Percentiles rank a stretch among this genome's conserved stretches.
Conservation (phyloP, 1,140 invertebrate genomes). For the Lordiphosa stackelbergi region DNA sequence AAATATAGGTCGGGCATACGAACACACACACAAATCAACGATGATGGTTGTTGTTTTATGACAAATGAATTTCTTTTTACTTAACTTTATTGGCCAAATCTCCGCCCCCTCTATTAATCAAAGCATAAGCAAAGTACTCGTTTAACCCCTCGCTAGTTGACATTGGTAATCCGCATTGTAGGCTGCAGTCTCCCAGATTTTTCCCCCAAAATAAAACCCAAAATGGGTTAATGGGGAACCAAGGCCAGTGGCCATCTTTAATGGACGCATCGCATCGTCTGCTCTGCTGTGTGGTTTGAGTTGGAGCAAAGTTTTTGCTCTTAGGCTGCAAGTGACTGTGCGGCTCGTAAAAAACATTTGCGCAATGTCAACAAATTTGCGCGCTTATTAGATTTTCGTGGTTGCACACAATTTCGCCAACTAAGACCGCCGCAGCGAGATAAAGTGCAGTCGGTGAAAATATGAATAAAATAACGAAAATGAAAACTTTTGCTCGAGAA, state of each 20-base stretch:
- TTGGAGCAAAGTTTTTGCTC: slow-evolving; percentile 28
- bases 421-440: slow-evolving; percentile 68
- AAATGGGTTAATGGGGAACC: no score
- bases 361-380: slow-evolving; percentile 75
- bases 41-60: no score
- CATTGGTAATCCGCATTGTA: no score
- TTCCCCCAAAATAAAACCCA: no score
- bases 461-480: slow-evolving; percentile 69
- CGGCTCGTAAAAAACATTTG: slow-evolving; percentile 71
- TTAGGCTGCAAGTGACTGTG: slow-evolving; percentile 13
- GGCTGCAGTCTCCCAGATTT: no score
- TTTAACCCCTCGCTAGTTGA: no score
- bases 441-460: slow-evolving; percentile 68
- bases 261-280: slow-evolving; percentile 5
- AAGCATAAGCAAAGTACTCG: no score
- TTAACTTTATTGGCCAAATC: no score
- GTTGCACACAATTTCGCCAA: slow-evolving; percentile 75
- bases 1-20: no score
- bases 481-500: slow-evolving; percentile 43
- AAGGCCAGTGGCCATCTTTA: slow-evolving; percentile 21
- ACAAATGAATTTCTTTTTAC: no score
- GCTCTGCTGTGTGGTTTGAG: not conserved
- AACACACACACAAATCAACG: no score
- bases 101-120: no score
- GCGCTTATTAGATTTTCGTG: slow-evolving; percentile 75